Evolutionary conservation across 2,797 vertebrate species (phyloP).

Genomic region (Balearica regulorum): DNA sequence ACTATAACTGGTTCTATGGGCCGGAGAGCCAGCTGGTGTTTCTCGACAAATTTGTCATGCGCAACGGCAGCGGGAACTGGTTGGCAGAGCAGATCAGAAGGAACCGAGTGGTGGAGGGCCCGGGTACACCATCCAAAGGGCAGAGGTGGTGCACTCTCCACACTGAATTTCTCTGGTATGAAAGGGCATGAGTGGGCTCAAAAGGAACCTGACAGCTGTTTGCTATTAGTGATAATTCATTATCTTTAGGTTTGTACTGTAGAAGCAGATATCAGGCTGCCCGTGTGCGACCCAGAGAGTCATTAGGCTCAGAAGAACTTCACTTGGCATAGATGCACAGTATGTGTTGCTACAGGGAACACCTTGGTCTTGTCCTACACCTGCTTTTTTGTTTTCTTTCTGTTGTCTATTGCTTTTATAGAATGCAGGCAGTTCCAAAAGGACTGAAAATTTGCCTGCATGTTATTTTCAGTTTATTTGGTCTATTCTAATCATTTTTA

Average conservation of each 20-base stretch:
- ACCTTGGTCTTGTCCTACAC: neutral
- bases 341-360: neutral
- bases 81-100: slow-evolving; percentile 89
- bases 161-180: slow-evolving; percentile 98
- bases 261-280: neutral
- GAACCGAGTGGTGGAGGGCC: slow-evolving; percentile 88
- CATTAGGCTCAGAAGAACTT: neutral
- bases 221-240: neutral
- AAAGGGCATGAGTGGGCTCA: neutral
- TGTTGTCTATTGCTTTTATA: neutral
- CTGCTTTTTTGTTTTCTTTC: neutral
- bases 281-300: neutral
- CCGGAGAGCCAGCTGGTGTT: slow-evolving; percentile 98
- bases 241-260: neutral
- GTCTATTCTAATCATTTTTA: neutral
- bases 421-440: neutral
- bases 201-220: neutral
- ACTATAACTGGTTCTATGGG: slow-evolving; percentile 99
- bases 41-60: slow-evolving; percentile 93
- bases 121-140: slow-evolving; percentile 90
- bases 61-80: slow-evolving; percentile 98
- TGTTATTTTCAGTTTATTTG: neutral
- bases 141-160: slow-evolving; percentile 98
- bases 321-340: neutral
- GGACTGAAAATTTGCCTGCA: neutral